These are phyloP conservation scores for Thymallus thymallus DNA, from an alignment of 2,113 vertebrate genomes.

Conservation along the genomic window DNA sequence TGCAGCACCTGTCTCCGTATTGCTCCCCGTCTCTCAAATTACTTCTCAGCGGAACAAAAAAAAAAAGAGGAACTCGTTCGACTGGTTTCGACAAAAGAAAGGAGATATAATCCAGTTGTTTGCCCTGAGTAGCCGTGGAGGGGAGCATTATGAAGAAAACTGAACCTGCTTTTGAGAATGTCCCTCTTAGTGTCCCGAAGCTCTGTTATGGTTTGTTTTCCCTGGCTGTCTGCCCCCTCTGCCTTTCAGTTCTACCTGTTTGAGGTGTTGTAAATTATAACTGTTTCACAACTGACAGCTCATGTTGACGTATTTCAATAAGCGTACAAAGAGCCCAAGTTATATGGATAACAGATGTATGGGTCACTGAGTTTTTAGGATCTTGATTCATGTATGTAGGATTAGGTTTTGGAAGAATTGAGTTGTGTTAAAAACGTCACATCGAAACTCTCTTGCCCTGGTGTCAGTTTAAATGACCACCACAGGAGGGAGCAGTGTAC, in stretches of 20 bases:
- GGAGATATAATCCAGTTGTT: slow-evolving; percentile 71
- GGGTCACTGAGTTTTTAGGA: too few species aligned
- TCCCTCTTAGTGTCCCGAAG: neutral
- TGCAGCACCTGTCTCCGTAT: slow-evolving; percentile 8
- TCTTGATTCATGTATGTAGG: neutral
- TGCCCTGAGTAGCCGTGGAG: slow-evolving; percentile 32
- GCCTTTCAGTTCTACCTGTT: slow-evolving; percentile 73
- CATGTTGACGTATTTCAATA: neutral
- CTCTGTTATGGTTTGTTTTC: slow-evolving; percentile 12
- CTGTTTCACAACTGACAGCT: slow-evolving; percentile 63
- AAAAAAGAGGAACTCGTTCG: slow-evolving; percentile 67
- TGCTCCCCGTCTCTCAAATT: slow-evolving; percentile 26
- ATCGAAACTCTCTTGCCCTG: neutral
- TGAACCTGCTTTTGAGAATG: slow-evolving; percentile 30
- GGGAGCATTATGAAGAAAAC: slow-evolving; percentile 7
- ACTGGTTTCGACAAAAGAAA: slow-evolving; percentile 71
- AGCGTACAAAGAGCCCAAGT: too few species aligned
- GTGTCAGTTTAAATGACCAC: slow-evolving; percentile 13
- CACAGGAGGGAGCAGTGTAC: slow-evolving; percentile 60
- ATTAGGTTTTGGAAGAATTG: neutral
- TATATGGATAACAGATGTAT: too few species aligned
- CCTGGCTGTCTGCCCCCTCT: slow-evolving; percentile 47
- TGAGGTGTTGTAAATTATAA: slow-evolving; percentile 51
- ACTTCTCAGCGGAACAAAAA: slow-evolving; percentile 46
- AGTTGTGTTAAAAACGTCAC: neutral